These are phyloP conservation scores for Pomacea maculata DNA, from an alignment of 1,140 invertebrate species.

Conservation along the genomic window DNA sequence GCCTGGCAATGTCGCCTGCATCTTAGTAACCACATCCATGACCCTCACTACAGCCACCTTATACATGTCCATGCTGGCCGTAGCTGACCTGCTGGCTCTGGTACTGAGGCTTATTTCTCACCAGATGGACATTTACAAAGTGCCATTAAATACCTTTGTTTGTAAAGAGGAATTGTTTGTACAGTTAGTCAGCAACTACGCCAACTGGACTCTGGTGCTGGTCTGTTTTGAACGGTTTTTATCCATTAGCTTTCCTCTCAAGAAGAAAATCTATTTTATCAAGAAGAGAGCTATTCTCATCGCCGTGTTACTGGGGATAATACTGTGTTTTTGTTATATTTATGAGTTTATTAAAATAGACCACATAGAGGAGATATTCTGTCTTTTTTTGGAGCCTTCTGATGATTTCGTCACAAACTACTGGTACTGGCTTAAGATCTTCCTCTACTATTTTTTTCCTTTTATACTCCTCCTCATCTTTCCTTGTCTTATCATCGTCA, in stretches of 20 bases:
- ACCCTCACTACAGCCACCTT: constrained; percentile 42
- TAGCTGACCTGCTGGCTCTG: constrained; percentile 37
- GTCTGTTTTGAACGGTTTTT: constrained; percentile 50
- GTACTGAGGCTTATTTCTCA: constrained; percentile 41
- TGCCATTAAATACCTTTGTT: neutral
- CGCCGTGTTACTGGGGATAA: constrained; percentile 16
- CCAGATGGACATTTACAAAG: constrained; percentile 28
- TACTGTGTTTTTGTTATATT: constrained; percentile 21
- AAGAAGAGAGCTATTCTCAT: constrained; percentile 28
- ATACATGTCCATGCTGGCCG: constrained; percentile 45
- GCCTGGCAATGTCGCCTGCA: constrained; percentile 42
- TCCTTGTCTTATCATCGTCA: constrained; percentile 21
- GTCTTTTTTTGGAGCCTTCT: neutral
- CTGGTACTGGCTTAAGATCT: constrained; percentile 21
- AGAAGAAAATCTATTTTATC: constrained; percentile 37
- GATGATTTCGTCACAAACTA: neutral
- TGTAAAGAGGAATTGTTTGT: neutral
- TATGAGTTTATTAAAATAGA: neutral
- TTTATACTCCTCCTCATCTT: constrained; percentile 14
- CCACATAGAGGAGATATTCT: neutral
- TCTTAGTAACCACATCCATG: constrained; percentile 44
- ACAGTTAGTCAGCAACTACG: constrained; percentile 9
- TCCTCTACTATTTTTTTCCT: constrained; percentile 18
- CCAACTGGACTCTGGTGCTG: constrained; percentile 52
- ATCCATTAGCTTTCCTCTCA: constrained; percentile 47